Percentiles rank a stretch among this genome's conserved stretches.
Evolutionary conservation across 2,797 vertebrate genomes (phyloP).

Genomic region (Dipus sagitta): DNA sequence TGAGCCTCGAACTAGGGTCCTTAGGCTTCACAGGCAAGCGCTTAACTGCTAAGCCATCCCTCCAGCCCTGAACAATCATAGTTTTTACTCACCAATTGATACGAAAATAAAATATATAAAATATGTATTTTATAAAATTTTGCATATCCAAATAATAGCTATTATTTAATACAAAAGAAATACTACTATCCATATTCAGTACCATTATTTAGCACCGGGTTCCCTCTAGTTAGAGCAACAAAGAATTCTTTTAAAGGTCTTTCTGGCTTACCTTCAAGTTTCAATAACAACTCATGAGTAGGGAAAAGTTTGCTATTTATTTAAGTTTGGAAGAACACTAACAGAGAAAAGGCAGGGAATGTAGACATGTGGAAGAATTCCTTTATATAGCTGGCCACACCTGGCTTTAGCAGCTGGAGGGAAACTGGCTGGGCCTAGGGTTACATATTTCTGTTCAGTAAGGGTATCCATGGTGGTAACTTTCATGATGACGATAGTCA

Average conservation of each 20-base stretch:
- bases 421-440: slow-evolving; percentile 64
- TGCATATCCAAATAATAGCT: slow-evolving; percentile 86
- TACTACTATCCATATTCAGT: slow-evolving; percentile 70
- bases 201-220: slow-evolving; percentile 79
- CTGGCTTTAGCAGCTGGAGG: slow-evolving; percentile 77
- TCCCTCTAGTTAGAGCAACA: slow-evolving; percentile 77
- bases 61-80: slow-evolving; percentile 65
- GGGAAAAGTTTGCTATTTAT: slow-evolving; percentile 82
- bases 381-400: slow-evolving; percentile 64
- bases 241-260: slow-evolving; percentile 75
- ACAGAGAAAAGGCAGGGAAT: slow-evolving; percentile 70
- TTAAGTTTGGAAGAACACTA: slow-evolving; percentile 81
- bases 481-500: slow-evolving; percentile 91
- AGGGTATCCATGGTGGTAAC: slow-evolving; percentile 95
- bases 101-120: slow-evolving; percentile 78
- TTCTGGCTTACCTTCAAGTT: slow-evolving; percentile 75
- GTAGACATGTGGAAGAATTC: slow-evolving; percentile 75
- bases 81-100: slow-evolving; percentile 90
- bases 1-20: no score
- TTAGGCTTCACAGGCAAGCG: no score
- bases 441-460: slow-evolving; percentile 89
- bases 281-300: slow-evolving; percentile 77
- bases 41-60: no score
- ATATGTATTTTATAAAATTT: slow-evolving; percentile 74
- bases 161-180: slow-evolving; percentile 23